Percentiles rank a stretch among this genome's conserved stretches.
Conservation (phyloP, 2,113 vertebrate genomes). For the Otus sunia region DNA sequence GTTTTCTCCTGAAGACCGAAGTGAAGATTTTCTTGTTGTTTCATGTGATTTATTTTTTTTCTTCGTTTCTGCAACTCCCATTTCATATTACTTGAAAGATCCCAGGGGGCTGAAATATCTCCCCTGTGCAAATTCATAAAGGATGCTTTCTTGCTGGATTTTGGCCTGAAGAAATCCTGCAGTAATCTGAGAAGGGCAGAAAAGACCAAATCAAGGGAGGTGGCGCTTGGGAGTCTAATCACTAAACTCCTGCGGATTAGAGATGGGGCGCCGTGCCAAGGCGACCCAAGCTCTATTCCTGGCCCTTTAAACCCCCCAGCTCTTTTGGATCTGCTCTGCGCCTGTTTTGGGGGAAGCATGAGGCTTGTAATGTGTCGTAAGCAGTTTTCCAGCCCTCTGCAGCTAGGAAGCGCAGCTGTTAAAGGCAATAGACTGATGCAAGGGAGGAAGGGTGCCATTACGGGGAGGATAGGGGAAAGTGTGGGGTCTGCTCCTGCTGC, state of each 20-base stretch:
- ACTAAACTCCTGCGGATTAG: conserved; percentile 20
- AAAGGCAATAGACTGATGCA: background rate
- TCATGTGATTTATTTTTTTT: rapidly evolving
- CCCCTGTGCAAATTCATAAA: background rate
- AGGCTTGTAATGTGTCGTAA: background rate
- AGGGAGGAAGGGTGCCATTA: too few relatives aligned
- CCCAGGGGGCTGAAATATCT: background rate
- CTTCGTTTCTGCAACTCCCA: background rate
- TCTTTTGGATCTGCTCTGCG: background rate
- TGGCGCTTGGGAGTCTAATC: conserved; percentile 48
- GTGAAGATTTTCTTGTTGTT: background rate
- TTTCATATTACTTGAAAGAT: background rate
- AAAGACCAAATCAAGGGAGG: conserved; percentile 47
- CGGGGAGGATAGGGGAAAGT: too few relatives aligned
- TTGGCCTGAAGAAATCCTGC: background rate
- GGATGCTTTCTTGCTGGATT: background rate
- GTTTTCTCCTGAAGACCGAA: background rate
- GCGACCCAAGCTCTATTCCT: conserved; percentile 28
- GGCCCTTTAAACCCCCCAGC: conserved; percentile 9
- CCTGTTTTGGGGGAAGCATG: background rate
- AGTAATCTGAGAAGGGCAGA: conserved; percentile 24
- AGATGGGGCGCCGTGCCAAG: background rate
- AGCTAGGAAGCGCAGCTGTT: background rate
- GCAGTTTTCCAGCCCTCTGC: background rate
- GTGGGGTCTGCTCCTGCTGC: background rate